A percentile compares a stretch with the other conserved stretches of the same genome.
These are phyloP conservation scores for Sepioteuthis lessoniana DNA, from an alignment of 2,888 invertebrate species.

Conservation along the genomic window DNA sequence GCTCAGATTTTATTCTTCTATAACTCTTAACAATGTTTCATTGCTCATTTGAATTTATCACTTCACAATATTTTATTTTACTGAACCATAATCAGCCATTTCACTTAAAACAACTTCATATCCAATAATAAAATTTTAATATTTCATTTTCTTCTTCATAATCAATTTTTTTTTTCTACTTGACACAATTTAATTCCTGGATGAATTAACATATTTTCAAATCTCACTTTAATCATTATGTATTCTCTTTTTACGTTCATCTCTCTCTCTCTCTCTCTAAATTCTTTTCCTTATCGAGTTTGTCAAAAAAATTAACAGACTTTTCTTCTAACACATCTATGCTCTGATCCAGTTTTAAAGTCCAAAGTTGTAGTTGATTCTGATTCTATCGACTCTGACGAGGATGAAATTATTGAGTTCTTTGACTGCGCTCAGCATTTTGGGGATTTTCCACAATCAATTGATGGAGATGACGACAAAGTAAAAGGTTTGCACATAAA, in stretches of 20 bases:
- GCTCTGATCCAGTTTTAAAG: not conserved
- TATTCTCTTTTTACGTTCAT: not conserved
- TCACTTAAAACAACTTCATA: too few species aligned
- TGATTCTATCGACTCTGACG: constrained; percentile 13
- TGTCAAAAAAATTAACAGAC: not conserved
- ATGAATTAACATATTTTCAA: too few species aligned
- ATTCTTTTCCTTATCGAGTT: not conserved
- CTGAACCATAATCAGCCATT: too few species aligned
- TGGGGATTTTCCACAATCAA: constrained; percentile 39
- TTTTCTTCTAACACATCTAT: not conserved
- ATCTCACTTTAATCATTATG: too few species aligned
- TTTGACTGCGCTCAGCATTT: constrained; percentile 25
- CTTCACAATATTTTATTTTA: too few species aligned
- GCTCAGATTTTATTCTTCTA: too few species aligned
- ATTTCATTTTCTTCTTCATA: too few species aligned
- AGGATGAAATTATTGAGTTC: constrained; percentile 41
- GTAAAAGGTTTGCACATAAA: constrained; percentile 42
- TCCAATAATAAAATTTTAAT: too few species aligned
- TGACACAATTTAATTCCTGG: too few species aligned
- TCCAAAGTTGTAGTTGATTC: not conserved
- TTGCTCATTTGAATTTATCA: too few species aligned
- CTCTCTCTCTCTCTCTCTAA: not conserved
- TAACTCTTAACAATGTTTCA: too few species aligned
- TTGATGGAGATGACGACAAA: constrained; percentile 24
- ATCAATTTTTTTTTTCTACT: too few species aligned